Base-by-base conservation (phyloP, 2,888 invertebrate genomes). In the Diarsia mendica region DNA sequence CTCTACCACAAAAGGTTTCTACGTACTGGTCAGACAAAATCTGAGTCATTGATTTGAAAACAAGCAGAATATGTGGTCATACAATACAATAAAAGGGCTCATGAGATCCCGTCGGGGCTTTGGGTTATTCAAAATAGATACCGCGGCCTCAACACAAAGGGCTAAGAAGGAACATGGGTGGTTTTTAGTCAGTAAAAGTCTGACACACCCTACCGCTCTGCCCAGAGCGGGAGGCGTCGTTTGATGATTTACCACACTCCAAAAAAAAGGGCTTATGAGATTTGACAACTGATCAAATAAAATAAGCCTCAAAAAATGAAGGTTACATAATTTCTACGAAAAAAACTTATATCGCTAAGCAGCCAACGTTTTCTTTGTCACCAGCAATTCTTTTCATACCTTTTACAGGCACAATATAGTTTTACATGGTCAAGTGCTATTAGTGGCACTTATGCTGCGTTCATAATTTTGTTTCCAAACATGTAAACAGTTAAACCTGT, bases 371-470 rank as follows among this genome's bases (percentile, higher is more conserved):
- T 69, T 55, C n/a, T 55, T 46, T 67, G 67, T 77, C 67, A 51
- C 55, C 33, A 67, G 44, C 10, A 53, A 82, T 79, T 65, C 3
- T 3, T n/a, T 49, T 68, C 33, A 44, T n/a, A 55, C 48, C 28
- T 60, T 76, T 76, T 76, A 61, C 13, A 39, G 10, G 73, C 28
- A 61, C 46, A 51, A 70, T 78, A 66, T 65, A 46, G 9, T 46
- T 66, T 79, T 63, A 65, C 58, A 65, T 60, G 49, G n/a, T 33
- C 58, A 77, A 63, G 39, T 79, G 46, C 46, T 48, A 49, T 44
- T 63, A 63, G n/a, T 44, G 44, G 44, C 44, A 44, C 15, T 9
- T 44, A 15, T 9, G 0, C n/a, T 44, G 15, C n/a, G n/a, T n/a
- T 63, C 63, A 23, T 0, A 23, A 3, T 15, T 63, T 23, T 8